Evolutionary conservation across 2,888 invertebrate species (phyloP).

Genomic region (Coremacera marginata): DNA sequence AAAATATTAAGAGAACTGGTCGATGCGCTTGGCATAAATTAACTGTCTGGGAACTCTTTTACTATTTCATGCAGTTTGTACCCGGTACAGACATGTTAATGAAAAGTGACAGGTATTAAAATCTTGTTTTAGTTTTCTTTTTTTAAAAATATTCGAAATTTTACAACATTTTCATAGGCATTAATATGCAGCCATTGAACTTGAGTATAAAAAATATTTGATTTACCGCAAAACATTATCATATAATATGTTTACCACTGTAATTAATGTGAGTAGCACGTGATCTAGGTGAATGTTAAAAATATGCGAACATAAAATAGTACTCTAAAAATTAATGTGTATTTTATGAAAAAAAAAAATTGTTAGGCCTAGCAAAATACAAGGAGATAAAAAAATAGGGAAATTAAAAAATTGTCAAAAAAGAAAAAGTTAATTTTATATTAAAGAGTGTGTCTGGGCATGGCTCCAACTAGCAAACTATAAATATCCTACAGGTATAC

Average conservation of each 20-base stretch:
- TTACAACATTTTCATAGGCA: not conserved
- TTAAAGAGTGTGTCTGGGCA: too few relatives aligned
- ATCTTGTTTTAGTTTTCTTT: not conserved
- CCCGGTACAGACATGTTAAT: too few relatives aligned
- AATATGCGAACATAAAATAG: too few relatives aligned
- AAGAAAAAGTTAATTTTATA: too few relatives aligned
- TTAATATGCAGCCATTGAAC: not conserved
- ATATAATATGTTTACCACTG: not conserved
- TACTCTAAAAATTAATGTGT: too few relatives aligned
- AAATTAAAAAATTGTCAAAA: too few relatives aligned
- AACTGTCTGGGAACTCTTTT: not conserved
- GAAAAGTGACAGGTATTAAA: not conserved
- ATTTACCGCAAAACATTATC: not conserved
- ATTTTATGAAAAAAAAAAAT: too few relatives aligned
- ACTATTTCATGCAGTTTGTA: not conserved
- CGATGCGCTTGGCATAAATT: constrained; percentile 24
- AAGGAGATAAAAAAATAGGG: too few relatives aligned
- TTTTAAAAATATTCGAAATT: not conserved
- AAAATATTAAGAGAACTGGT: not conserved
- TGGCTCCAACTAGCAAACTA: too few relatives aligned
- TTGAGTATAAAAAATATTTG: not conserved
- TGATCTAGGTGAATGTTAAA: not conserved
- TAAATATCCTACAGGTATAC: too few relatives aligned
- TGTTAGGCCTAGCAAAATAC: too few relatives aligned
- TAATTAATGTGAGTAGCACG: not conserved